phyloP scores from a whole-genome alignment of 2,797 vertebrate genomes.

The Typhlichthys subterraneus region DNA sequence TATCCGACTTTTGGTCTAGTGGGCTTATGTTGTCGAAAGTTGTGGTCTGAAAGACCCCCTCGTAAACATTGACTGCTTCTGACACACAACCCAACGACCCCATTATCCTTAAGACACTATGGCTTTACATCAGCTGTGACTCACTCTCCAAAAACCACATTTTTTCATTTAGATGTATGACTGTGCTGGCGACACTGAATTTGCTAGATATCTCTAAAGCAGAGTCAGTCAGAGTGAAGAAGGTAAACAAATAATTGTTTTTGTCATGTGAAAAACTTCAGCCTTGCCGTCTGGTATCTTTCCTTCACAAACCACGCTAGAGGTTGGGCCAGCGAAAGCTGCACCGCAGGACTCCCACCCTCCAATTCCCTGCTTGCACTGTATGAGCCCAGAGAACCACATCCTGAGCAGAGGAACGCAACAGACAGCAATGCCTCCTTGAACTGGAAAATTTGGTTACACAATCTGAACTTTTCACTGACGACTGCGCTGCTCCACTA shows the following conservation, averaged over 20 bases:
- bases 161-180: conserved; percentile 47
- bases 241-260: conserved; percentile 75
- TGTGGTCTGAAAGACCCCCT: conserved; percentile 57
- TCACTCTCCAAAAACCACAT: conserved; percentile 32
- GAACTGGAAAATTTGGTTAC: conserved; percentile 83
- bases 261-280: conserved; percentile 77
- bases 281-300: conserved; percentile 75
- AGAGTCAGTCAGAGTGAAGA: conserved; percentile 48
- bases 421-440: conserved; percentile 75
- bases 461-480: conserved; percentile 85
- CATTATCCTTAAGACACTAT: conserved; percentile 62
- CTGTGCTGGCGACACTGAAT: conserved; percentile 50
- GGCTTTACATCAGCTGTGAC: conserved; percentile 51
- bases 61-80: conserved; percentile 52
- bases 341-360: conserved; percentile 75
- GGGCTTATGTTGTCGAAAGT: conserved; percentile 49
- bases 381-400: conserved; percentile 79
- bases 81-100: conserved; percentile 51
- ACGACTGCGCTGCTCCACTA: conserved; percentile 75
- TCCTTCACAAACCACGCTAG: conserved; percentile 69
- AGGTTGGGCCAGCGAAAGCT: conserved; percentile 67
- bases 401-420: conserved; percentile 78
- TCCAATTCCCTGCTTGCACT: conserved; percentile 74
- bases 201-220: conserved; percentile 36
- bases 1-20: conserved; percentile 34